Evolutionary conservation across 2,113 vertebrate species (phyloP).

Genomic region (Castor canadensis): DNA sequence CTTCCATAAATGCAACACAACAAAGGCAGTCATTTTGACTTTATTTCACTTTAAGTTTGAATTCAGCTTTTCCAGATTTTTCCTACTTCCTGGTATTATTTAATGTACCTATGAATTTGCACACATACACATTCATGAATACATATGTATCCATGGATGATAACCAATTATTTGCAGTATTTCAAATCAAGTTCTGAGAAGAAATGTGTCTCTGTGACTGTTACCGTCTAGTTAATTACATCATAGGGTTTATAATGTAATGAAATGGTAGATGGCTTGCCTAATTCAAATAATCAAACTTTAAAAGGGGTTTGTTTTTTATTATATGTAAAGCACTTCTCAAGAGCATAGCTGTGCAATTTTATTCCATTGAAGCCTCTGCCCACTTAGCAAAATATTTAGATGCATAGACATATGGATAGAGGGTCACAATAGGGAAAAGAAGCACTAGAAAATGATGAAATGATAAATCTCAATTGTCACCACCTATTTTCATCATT

Average conservation of each 20-base stretch:
- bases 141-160: not conserved
- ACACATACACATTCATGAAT: not conserved
- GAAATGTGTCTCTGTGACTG: slow-evolving; percentile 17
- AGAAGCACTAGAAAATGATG: slow-evolving; percentile 58
- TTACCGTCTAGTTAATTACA: slow-evolving; percentile 37
- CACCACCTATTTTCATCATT: slow-evolving; percentile 57
- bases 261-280: slow-evolving; percentile 63
- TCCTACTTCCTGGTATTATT: not conserved
- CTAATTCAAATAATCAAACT: slow-evolving; percentile 63
- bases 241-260: slow-evolving; percentile 40
- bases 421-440: slow-evolving; percentile 43
- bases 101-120: not conserved
- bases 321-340: slow-evolving; percentile 71
- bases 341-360: slow-evolving; percentile 65
- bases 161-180: slow-evolving; percentile 41
- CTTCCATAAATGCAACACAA: not conserved
- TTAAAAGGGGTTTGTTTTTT: slow-evolving; percentile 65
- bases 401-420: slow-evolving; percentile 46
- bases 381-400: slow-evolving; percentile 74
- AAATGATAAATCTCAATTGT: slow-evolving; percentile 73
- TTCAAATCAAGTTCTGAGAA: slow-evolving; percentile 24
- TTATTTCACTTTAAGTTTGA: not conserved
- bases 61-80: not conserved
- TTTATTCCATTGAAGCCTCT: slow-evolving; percentile 69
- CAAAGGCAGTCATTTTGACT: not conserved